These are phyloP conservation scores for Amniataba percoides DNA, from an alignment of 2,797 vertebrate species.

Conservation along the genomic window DNA sequence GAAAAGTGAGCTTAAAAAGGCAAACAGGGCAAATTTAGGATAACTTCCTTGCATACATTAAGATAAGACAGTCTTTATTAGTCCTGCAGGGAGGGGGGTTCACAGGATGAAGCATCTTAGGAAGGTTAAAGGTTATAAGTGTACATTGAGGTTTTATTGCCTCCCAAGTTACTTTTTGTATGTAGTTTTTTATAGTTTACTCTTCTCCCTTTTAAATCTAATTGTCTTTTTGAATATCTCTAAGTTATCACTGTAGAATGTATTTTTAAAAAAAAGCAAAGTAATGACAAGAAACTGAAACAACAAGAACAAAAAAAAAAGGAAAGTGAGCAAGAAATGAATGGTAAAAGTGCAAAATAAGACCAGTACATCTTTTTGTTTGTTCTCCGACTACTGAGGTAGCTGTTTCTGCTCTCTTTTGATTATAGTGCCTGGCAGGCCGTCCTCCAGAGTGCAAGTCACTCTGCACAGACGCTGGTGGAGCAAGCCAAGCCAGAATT, in stretches of 20 bases:
- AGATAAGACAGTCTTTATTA: too few species aligned
- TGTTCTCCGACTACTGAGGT: background rate
- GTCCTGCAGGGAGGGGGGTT: too few species aligned
- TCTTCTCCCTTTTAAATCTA: too few species aligned
- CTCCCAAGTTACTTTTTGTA: too few species aligned
- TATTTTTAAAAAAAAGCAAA: background rate
- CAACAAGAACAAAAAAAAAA: background rate
- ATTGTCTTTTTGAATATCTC: background rate
- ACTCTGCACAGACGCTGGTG: constrained; percentile 20
- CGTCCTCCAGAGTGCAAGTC: constrained; percentile 31
- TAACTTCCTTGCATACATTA: background rate
- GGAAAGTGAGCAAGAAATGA: background rate
- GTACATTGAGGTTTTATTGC: too few species aligned
- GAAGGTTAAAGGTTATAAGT: too few species aligned
- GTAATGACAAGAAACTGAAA: background rate
- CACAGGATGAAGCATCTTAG: too few species aligned
- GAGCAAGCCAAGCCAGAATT: constrained; percentile 28
- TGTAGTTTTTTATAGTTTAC: too few species aligned
- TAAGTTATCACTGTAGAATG: background rate
- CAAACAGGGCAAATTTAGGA: background rate
- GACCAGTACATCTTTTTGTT: background rate
- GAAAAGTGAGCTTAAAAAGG: background rate
- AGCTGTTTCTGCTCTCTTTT: constrained; percentile 13
- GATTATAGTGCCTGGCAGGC: constrained; percentile 25
- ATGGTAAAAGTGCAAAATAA: background rate